These are phyloP conservation scores for Takifugu flavidus DNA, from an alignment of 2,113 vertebrate genomes.

Conservation along the genomic window DNA sequence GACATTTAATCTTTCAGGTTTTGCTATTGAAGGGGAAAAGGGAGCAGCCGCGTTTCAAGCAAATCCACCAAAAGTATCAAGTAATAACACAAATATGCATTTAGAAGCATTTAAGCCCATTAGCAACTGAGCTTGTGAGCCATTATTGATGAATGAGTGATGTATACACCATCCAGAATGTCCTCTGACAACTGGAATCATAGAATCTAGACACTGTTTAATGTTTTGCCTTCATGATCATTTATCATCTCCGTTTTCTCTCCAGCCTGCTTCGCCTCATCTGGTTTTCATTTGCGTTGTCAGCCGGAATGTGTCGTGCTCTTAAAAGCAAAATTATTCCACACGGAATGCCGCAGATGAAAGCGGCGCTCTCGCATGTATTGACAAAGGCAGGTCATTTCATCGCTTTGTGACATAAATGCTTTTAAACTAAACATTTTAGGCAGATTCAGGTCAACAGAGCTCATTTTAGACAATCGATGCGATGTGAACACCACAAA, in stretches of 20 bases:
- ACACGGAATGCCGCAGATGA: slow-evolving; percentile 32
- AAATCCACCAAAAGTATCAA: too few relatives aligned
- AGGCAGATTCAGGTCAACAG: neutral
- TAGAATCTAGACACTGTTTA: neutral
- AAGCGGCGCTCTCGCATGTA: slow-evolving; percentile 4
- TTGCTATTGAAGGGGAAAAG: neutral
- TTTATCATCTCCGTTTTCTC: slow-evolving; percentile 24
- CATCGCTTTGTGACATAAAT: neutral
- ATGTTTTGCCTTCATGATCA: neutral
- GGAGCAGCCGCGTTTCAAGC: neutral
- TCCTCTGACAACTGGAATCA: too few relatives aligned
- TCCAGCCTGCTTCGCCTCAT: slow-evolving; percentile 25
- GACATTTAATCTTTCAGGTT: neutral
- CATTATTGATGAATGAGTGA: too few relatives aligned
- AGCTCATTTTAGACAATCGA: neutral
- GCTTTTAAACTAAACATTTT: too few relatives aligned
- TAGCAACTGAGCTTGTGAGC: too few relatives aligned
- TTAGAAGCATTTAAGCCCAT: neutral
- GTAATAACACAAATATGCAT: too few relatives aligned
- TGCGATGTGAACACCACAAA: neutral
- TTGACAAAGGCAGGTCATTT: slow-evolving; percentile 2
- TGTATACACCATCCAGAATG: too few relatives aligned
- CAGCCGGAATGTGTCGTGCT: slow-evolving; percentile 40
- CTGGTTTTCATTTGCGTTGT: slow-evolving; percentile 57
- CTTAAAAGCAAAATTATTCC: slow-evolving; percentile 57